Evolutionary conservation across 1,140 invertebrate species (phyloP), one percentile per base, ranked within the genome.

Genomic region (Ptiloglossa arizonensis): DNA sequence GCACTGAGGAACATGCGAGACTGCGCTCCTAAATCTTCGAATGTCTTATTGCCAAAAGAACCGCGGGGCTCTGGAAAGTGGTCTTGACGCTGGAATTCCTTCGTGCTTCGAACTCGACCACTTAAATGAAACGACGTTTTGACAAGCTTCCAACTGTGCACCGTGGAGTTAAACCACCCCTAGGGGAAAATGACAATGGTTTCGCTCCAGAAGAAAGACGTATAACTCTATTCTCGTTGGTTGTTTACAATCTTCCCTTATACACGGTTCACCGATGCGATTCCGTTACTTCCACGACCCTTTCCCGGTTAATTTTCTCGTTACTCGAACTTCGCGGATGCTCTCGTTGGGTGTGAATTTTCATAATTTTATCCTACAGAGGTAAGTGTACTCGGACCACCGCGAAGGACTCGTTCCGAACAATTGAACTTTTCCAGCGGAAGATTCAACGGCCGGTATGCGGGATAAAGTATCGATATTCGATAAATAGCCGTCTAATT

Each of bases 1-100:
- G 90, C 89, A 85, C 90, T 87, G 81, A 86, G 84, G 82, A 89
- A 87, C 91, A 92, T 92, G 91, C 91, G 92, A 85, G 73, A 48
- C 15, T 38, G 52, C 46, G 75, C 64, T 27, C 27, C 63, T 52
- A 48, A 59, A 74, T 83, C 64, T 83, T 41, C 81, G 60, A 82
- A 78, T 83, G 81, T 82, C 69, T 83, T 83, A 79, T 82, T 79
- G 82, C 54, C 19, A 19, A 54, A 27, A n/a, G 59, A 35, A 24
- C 72, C 5, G 0, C 19, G 27, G 1, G 3, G 0, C 13, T 3
- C 6, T 11, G 22, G 22, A 50, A 48, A 62, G 59, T 62, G 35
- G n/a, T 24, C 59, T 35, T 11, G 32, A 15, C 59, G 35, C 59
- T 38, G 35, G 32, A 62, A n/a, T 38, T 32, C 24, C 9, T 6